Percentiles rank a stretch among this genome's conserved stretches.
These are phyloP conservation scores for Hesperophylax magnus DNA, from an alignment of 1,140 invertebrate genomes.

Conservation along the genomic window DNA sequence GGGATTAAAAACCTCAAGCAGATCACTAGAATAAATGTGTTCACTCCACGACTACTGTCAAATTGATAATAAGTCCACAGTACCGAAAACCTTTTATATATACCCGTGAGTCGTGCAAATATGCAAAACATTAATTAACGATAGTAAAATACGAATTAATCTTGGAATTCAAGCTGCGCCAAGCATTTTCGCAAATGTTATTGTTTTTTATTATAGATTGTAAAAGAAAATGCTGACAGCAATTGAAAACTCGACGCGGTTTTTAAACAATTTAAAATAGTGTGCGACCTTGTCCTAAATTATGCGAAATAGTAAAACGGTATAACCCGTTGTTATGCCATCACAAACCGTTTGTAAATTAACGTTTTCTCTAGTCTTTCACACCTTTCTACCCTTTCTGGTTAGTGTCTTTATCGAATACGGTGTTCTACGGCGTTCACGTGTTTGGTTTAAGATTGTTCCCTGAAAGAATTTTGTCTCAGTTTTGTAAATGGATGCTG, in stretches of 20 bases:
- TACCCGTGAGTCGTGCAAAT: not conserved
- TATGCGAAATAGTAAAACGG: too few relatives aligned
- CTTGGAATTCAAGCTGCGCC: not conserved
- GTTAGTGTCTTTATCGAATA: too few relatives aligned
- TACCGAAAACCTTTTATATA: conserved; percentile 5
- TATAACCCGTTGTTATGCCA: not conserved
- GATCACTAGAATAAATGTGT: not conserved
- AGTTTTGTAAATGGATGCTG: too few relatives aligned
- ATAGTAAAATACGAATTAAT: not conserved
- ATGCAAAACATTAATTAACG: conserved; percentile 13
- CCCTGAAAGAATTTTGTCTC: too few relatives aligned
- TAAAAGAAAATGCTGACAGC: not conserved
- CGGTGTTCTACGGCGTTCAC: too few relatives aligned
- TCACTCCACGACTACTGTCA: conserved; percentile 3
- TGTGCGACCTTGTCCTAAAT: not conserved
- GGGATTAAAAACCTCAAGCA: too few relatives aligned
- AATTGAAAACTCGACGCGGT: not conserved
- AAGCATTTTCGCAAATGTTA: not conserved
- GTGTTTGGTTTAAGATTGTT: too few relatives aligned
- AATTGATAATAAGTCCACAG: not conserved
- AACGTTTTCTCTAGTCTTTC: not conserved
- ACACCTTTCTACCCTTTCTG: too few relatives aligned
- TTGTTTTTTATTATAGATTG: not conserved
- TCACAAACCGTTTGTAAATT: not conserved
- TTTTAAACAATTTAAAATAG: not conserved